Conservation (phyloP, 2,797 vertebrate species). For the Phylloscopus collybita region DNA sequence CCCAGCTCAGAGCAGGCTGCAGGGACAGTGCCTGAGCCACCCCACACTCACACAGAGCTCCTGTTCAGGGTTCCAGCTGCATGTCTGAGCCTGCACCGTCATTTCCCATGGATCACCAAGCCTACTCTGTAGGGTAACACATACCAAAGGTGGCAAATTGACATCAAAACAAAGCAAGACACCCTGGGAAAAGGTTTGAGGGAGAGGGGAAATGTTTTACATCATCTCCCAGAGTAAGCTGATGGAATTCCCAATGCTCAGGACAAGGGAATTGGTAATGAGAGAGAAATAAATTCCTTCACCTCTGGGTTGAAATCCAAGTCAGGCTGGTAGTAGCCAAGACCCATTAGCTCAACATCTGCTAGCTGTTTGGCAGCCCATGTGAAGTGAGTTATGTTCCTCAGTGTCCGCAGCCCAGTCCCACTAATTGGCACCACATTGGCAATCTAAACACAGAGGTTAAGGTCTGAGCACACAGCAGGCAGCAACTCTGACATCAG, state of each 20-base stretch:
- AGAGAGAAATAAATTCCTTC: conserved; percentile 46
- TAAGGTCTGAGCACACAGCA: conserved; percentile 13
- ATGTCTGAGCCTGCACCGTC: background rate
- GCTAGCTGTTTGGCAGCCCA: conserved; percentile 49
- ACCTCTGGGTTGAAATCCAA: conserved; percentile 60
- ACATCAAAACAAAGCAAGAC: background rate
- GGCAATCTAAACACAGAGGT: conserved; percentile 55
- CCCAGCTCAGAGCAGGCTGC: background rate
- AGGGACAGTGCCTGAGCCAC: background rate
- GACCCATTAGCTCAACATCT: conserved; percentile 55
- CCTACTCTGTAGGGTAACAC: background rate
- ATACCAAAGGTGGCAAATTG: background rate
- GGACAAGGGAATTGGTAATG: conserved; percentile 34
- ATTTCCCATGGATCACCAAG: background rate
- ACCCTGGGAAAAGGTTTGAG: background rate
- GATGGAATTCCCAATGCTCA: background rate
- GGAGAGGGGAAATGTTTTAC: background rate
- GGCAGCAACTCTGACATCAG: background rate
- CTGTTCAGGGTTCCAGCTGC: background rate
- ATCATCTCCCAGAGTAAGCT: background rate
- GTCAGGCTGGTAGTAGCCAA: conserved; percentile 51
- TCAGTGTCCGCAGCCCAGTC: conserved; percentile 9
- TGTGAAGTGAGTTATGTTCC: conserved; percentile 23
- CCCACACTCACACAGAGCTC: background rate
- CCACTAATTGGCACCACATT: conserved; percentile 55